Evolutionary conservation across 1,140 invertebrate species (phyloP).

Genomic region (Pissodes strobi): DNA sequence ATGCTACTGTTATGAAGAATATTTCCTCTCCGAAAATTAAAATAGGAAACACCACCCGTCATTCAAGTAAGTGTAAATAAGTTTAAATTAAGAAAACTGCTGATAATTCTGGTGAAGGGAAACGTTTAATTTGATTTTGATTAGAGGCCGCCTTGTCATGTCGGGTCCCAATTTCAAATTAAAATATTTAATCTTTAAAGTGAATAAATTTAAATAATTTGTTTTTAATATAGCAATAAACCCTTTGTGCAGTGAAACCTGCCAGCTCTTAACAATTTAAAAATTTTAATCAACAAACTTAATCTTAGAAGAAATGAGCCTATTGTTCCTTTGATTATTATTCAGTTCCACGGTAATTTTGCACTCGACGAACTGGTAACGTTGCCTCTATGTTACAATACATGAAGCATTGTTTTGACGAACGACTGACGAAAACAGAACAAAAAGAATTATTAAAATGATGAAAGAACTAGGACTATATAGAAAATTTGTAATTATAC

Average conservation of each 20-base stretch:
- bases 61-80: no score
- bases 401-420: constrained; percentile 4
- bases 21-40: no score
- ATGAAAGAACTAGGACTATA: constrained; percentile 1
- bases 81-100: no score
- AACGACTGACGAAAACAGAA: constrained; percentile 13
- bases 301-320: constrained; percentile 16
- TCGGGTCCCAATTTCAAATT: constrained; percentile 5
- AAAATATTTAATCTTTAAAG: constrained; percentile 10
- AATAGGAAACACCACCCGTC: no score
- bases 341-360: constrained; percentile 21
- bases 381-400: constrained; percentile 16
- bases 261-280: not conserved
- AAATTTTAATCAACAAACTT: constrained; percentile 29
- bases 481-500: no score
- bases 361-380: constrained; percentile 20
- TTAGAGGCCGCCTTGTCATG: constrained; percentile 12
- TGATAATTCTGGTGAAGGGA: no score
- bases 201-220: constrained; percentile 29
- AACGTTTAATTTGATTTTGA: no score
- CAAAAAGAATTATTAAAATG: constrained; percentile 28
- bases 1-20: no score
- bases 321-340: constrained; percentile 22
- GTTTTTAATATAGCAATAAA: constrained; percentile 25
- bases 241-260: constrained; percentile 3